These are phyloP conservation scores for Thalassaphorura encarpata DNA, from an alignment of 1,140 invertebrate genomes.

Conservation along the genomic window DNA sequence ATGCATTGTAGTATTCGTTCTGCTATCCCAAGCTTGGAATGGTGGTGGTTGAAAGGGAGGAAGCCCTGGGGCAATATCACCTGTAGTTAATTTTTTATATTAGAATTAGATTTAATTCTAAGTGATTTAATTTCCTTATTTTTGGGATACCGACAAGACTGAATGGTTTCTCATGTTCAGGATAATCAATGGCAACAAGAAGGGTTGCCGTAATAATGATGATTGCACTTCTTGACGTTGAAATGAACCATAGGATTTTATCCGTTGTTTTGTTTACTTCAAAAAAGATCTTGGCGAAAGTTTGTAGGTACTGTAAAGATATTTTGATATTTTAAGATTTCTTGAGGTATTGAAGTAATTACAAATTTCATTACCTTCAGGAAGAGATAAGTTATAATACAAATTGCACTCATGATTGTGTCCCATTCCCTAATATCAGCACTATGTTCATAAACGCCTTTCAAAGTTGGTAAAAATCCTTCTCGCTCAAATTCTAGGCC, in stretches of 20 bases:
- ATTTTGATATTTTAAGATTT: no score
- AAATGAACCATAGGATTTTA: constrained; percentile 54
- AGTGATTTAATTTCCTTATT: no score
- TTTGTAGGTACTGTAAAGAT: no score
- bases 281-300: constrained; percentile 20
- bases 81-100: no score
- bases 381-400: constrained; percentile 52
- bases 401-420: constrained; percentile 53
- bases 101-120: no score
- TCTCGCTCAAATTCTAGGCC: constrained; percentile 34
- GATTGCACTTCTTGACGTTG: constrained; percentile 64
- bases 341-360: no score
- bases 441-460: constrained; percentile 51
- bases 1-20: constrained; percentile 53
- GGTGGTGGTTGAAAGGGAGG: constrained; percentile 53
- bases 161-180: no score
- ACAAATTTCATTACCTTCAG: no score
- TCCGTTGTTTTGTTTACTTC: no score
- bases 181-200: not conserved
- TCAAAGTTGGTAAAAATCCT: constrained; percentile 60
- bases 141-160: no score
- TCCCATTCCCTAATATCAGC: constrained; percentile 53
- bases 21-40: constrained; percentile 43
- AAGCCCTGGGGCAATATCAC: constrained; percentile 13
- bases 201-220: constrained; percentile 48